phyloP scores from a whole-genome alignment of 2,113 vertebrate species.

The Holacanthus passer region DNA sequence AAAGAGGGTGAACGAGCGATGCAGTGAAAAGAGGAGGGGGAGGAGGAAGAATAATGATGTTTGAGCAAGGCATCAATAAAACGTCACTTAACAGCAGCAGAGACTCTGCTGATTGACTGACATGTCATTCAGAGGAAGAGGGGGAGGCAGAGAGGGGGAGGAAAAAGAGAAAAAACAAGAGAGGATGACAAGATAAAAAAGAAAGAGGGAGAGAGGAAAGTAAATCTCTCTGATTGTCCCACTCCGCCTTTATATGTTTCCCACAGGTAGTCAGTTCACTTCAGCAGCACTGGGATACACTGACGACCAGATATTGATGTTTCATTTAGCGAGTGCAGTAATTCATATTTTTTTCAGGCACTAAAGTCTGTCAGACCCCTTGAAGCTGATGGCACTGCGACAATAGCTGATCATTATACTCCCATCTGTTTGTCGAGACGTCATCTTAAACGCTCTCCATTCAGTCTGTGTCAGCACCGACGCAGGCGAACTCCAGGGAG shows the following conservation, averaged over 20 bases:
- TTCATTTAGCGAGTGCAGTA: constrained; percentile 26
- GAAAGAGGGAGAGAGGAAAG: neutral
- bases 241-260: constrained; percentile 19
- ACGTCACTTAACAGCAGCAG: constrained; percentile 39
- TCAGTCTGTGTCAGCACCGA: constrained; percentile 35
- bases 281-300: constrained; percentile 17
- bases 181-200: neutral
- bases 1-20: constrained; percentile 1
- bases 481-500: constrained; percentile 31
- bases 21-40: constrained; percentile 14
- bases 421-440: constrained; percentile 60
- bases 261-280: constrained; percentile 32
- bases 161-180: neutral
- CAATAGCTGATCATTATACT: constrained; percentile 47
- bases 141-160: neutral
- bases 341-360: constrained; percentile 11
- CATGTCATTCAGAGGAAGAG: constrained; percentile 32
- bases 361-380: constrained; percentile 35
- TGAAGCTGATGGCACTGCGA: constrained; percentile 36
- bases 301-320: constrained; percentile 13
- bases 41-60: constrained; percentile 1
- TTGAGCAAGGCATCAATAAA: constrained; percentile 58
- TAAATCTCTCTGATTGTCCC: constrained; percentile 23
- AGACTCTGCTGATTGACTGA: constrained; percentile 45
- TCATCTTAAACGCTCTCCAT: constrained; percentile 9